Evolutionary conservation across 2,888 invertebrate species (phyloP).

Genomic region (Listrodromus nycthemerus): DNA sequence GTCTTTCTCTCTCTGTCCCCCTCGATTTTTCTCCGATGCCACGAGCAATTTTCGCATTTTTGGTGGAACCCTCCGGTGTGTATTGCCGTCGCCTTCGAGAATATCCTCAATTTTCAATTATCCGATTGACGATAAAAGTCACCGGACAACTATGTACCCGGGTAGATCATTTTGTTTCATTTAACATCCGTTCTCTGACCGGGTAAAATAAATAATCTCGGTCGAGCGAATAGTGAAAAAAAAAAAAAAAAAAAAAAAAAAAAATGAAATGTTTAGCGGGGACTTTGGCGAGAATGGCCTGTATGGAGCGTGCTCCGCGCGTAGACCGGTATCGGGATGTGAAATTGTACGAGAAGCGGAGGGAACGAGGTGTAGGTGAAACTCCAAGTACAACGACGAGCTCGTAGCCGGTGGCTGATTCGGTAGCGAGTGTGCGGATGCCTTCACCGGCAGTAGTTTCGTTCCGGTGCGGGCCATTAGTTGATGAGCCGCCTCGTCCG

Average conservation of each 20-base stretch:
- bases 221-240: background rate
- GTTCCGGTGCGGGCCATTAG: conserved; percentile 84
- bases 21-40: background rate
- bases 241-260: too few relatives aligned
- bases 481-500: conserved; percentile 83
- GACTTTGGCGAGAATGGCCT: background rate
- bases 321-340: conserved; percentile 7
- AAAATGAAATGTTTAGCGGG: background rate
- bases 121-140: background rate
- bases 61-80: background rate
- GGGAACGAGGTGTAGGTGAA: conserved; percentile 37
- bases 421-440: conserved; percentile 28
- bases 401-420: conserved; percentile 43
- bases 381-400: conserved; percentile 38
- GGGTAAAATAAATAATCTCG: background rate
- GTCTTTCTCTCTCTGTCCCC: background rate
- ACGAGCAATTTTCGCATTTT: conserved; percentile 11
- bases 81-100: background rate
- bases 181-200: background rate
- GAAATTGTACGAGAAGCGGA: conserved; percentile 36
- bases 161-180: background rate
- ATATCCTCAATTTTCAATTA: conserved; percentile 2
- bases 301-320: background rate
- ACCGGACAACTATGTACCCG: too few relatives aligned
- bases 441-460: conserved; percentile 72